Conservation (phyloP, 2,888 invertebrate species). For the Polymixis flavicincta region DNA sequence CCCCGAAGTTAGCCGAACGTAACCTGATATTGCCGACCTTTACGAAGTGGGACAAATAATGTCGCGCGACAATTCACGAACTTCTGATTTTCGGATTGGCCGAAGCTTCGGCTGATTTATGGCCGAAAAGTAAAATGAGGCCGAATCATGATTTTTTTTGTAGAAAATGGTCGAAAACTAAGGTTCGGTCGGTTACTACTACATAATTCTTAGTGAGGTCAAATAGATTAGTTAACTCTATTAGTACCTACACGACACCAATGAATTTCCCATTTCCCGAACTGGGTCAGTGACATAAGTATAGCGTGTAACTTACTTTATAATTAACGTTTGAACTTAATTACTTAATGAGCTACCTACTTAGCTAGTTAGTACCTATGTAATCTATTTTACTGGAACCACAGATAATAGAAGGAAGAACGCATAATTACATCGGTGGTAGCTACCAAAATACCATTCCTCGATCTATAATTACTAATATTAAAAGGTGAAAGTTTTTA, state of each 20-base stretch:
- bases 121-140: too few relatives aligned
- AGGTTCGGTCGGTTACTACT: too few relatives aligned
- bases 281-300: constrained; percentile 12
- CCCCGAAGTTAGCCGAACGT: too few relatives aligned
- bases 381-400: neutral
- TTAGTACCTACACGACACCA: neutral
- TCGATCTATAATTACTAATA: neutral
- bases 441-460: neutral
- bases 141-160: too few relatives aligned
- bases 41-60: too few relatives aligned
- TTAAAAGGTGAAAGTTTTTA: too few relatives aligned
- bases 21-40: too few relatives aligned
- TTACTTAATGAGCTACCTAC: constrained; percentile 40
- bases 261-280: constrained; percentile 26
- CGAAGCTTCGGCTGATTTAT: too few relatives aligned
- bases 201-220: neutral
- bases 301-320: constrained; percentile 15
- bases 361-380: constrained; percentile 5
- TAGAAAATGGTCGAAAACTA: too few relatives aligned
- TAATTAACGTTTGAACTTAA: constrained; percentile 44
- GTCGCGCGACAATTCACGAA: too few relatives aligned
- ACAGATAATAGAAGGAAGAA: neutral
- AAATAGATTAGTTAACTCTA: neutral
- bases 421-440: neutral
- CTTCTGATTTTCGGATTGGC: too few relatives aligned